A percentile compares a stretch with the other conserved stretches of the same genome.
phyloP scores from a whole-genome alignment of 2,113 vertebrate species.

The Ammodramus savannarum region DNA sequence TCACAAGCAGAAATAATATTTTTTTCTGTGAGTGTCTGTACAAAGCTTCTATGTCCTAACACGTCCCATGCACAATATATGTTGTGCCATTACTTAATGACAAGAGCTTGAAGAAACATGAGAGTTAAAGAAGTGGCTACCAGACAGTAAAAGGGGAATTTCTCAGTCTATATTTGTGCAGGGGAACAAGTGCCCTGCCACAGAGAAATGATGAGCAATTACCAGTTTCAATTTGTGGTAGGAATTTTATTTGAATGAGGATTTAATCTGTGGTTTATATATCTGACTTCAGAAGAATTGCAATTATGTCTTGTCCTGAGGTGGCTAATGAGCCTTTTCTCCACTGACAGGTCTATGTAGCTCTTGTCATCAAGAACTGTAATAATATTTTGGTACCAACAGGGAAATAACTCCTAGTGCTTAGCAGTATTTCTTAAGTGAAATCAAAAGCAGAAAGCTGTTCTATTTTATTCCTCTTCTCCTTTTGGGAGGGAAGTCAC shows the following conservation, averaged over 20 bases:
- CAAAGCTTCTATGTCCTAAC: not conserved
- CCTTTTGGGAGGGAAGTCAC: constrained; percentile 20
- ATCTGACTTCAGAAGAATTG: not conserved
- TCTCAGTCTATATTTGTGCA: not conserved
- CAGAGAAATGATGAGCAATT: not conserved
- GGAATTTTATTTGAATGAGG: not conserved
- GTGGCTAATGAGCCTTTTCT: not conserved
- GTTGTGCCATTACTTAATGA: not conserved
- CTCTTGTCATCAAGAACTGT: not conserved
- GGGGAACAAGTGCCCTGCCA: not conserved
- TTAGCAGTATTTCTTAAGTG: not conserved
- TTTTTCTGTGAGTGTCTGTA: not conserved
- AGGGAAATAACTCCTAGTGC: not conserved
- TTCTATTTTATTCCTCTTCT: constrained; percentile 48
- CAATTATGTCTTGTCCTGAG: not conserved
- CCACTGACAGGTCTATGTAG: not conserved
- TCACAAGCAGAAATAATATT: not conserved
- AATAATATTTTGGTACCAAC: not conserved
- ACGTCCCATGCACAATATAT: not conserved
- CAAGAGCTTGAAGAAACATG: not conserved
- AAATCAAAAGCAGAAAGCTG: constrained; percentile 29
- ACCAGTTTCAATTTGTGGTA: not conserved
- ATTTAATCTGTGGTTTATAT: not conserved
- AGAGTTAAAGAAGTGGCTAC: not conserved
- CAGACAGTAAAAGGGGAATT: not conserved